A percentile compares a stretch with the other conserved stretches of the same genome.
Evolutionary conservation across 2,797 vertebrate genomes (phyloP).

Genomic region (Spea hammondii): DNA sequence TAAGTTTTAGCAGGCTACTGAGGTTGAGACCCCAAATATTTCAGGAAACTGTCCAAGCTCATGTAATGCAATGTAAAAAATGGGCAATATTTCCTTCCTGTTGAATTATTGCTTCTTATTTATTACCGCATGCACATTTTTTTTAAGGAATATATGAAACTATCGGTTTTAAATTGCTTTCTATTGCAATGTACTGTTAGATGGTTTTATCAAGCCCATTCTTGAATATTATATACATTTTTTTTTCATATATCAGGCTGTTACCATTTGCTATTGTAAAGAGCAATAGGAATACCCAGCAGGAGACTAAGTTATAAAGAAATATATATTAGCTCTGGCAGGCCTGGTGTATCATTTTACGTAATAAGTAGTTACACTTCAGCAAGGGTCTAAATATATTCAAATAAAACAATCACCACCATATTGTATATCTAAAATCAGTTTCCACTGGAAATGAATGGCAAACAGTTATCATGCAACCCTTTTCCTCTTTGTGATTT

Average conservation of each 20-base stretch:
- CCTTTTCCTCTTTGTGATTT: not conserved
- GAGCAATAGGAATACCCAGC: not conserved
- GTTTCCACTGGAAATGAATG: not conserved
- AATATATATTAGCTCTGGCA: not conserved
- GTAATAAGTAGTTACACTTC: not conserved
- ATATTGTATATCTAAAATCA: not conserved
- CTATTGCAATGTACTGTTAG: not conserved
- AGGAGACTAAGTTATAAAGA: not conserved
- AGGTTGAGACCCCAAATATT: constrained; percentile 1
- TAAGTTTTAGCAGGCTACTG: not conserved
- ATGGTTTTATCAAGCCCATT: not conserved
- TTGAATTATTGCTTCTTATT: constrained; percentile 18
- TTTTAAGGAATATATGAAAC: not conserved
- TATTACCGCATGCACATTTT: not conserved
- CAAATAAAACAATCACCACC: not conserved
- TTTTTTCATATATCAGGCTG: not conserved
- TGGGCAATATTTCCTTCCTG: constrained; percentile 25
- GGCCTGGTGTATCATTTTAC: not conserved
- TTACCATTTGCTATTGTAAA: not conserved
- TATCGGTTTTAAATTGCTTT: not conserved
- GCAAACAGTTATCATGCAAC: not conserved
- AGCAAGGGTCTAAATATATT: not conserved
- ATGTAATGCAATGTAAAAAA: constrained; percentile 14
- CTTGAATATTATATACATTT: not conserved
- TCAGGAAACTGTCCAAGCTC: constrained; percentile 13